Evolutionary conservation across 2,797 vertebrate species (phyloP).

Genomic region (Serranus cabrilla): DNA sequence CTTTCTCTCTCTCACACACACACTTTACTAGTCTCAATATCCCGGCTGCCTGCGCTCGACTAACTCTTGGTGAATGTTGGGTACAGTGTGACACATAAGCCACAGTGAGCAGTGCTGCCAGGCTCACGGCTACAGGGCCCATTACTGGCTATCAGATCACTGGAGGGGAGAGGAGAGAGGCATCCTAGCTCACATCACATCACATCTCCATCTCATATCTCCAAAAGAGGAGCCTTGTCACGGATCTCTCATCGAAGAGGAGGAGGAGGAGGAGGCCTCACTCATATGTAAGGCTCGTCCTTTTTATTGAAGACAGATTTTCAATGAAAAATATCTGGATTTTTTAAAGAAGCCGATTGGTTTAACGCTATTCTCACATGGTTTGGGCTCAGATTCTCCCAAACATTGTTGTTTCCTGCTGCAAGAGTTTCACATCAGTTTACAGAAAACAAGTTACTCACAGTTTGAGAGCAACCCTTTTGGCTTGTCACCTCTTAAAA

Average conservation of each 20-base stretch:
- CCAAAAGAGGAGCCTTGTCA: conserved; percentile 48
- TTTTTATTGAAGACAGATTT: neutral
- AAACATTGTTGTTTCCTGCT: neutral
- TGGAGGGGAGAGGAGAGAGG: conserved; percentile 53
- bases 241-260: conserved; percentile 14
- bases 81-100: conserved; percentile 67
- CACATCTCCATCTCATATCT: conserved; percentile 55
- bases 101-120: conserved; percentile 53
- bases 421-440: neutral
- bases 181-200: conserved; percentile 55
- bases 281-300: neutral
- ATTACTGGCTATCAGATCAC: conserved; percentile 76
- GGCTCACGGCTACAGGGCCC: conserved; percentile 61
- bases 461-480: neutral
- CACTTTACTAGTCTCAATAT: conserved; percentile 42
- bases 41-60: conserved; percentile 42
- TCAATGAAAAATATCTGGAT: neutral
- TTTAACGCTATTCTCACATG: neutral
- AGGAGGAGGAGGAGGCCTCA: conserved; percentile 2
- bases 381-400: neutral
- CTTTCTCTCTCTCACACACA: conserved; percentile 23
- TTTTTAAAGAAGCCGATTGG: neutral
- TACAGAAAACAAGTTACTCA: neutral
- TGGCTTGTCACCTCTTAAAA: too few relatives aligned
- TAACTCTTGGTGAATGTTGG: conserved; percentile 53